These are phyloP conservation scores for Diachasmimorpha longicaudata DNA, from an alignment of 1,140 invertebrate species.

Conservation along the genomic window DNA sequence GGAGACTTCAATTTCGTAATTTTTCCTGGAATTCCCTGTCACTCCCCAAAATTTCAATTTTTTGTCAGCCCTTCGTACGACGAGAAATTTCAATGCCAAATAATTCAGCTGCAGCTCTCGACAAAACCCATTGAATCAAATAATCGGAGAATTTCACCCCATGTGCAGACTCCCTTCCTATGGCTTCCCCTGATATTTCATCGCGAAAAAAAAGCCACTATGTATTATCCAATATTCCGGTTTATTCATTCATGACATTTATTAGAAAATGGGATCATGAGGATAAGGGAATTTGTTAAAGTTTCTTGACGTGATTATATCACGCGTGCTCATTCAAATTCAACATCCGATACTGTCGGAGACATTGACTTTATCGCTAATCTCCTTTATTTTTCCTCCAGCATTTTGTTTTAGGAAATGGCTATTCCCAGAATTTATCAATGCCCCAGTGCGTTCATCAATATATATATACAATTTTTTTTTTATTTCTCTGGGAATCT, in stretches of 20 bases:
- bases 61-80: too few species aligned
- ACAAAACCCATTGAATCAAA: too few species aligned
- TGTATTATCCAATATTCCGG: too few species aligned
- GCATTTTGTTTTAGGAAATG: slow-evolving; percentile 8
- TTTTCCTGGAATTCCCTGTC: too few species aligned
- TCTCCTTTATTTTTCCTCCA: neutral
- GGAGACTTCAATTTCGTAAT: too few species aligned
- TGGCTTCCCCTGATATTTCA: too few species aligned
- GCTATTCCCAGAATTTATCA: neutral
- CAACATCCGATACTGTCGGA: slow-evolving; percentile 1
- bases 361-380: neutral
- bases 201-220: too few species aligned
- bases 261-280: neutral
- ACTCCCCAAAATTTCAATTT: too few species aligned
- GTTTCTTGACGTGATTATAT: slow-evolving; percentile 9
- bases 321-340: neutral
- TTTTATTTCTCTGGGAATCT: neutral
- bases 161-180: too few species aligned
- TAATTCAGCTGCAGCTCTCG: too few species aligned
- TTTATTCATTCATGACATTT: neutral
- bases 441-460: neutral
- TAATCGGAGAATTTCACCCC: too few species aligned
- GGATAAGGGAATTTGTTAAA: neutral
- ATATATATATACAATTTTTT: neutral
- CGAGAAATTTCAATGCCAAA: too few species aligned